Evolutionary conservation across 2,888 invertebrate species (phyloP), one percentile per base, ranked within the genome.

Genomic region (Hipparchia sbordonii): DNA sequence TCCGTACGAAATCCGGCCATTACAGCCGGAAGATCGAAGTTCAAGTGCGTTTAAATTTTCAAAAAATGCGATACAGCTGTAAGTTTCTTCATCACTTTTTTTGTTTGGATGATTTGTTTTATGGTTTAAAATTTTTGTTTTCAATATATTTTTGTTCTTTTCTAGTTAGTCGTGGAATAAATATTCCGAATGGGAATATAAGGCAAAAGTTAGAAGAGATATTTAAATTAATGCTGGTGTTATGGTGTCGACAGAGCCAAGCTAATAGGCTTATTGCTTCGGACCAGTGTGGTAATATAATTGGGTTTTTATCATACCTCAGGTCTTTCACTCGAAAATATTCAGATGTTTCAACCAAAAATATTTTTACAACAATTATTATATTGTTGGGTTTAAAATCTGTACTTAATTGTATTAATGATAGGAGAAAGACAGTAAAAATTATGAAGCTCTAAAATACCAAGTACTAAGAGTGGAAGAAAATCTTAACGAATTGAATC

Each of bases 221-320:
- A 77, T 94, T 97, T 82, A 97, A 97, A 88, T 94, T 96, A 82
- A 97, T 97, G 97, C 94, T 97, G 82, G 93, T 97, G 84, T 95
- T 97, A 67, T 97, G 97, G 97, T 97, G 97, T 86, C 95, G 96
- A 80, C 96, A 97, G 86, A 95, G 95, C 79, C 95, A 96, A 89
- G 96, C 96, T 67, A 94, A 96, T 81, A 95, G 95, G 78, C 94
- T 95, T 81, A 94, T 96, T 74, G 95, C 96, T 82, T 89, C 94
- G 74, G 94, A 95, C 86, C 89, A 90, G 77, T 90, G 95, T 82
- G 95, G 95, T 95, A 94, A 90, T 61, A 39, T 39, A 13, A 33
- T 61, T 52, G 2, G n/a, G 60, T 51, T 33, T 52, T 56, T 23
- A 7, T 66, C 33, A n/a, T 54, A 4, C 1, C 3, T 60, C 9